phyloP scores from a whole-genome alignment of 2,888 invertebrate genomes.

The Lingula anatina region DNA sequence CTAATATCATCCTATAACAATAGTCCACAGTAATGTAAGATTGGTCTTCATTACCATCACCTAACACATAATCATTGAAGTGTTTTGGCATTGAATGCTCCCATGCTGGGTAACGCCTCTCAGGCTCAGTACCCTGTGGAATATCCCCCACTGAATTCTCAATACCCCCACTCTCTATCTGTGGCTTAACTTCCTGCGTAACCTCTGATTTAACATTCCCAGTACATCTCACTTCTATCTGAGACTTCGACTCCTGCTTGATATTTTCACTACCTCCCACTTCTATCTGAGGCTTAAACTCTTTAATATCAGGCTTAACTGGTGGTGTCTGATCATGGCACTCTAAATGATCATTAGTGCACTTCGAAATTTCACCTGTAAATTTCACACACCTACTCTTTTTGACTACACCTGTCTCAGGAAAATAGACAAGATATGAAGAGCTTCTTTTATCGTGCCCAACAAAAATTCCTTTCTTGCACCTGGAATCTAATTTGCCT shows the following conservation, averaged over 20 bases:
- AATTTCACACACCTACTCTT: not conserved
- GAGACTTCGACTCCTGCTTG: not conserved
- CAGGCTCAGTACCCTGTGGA: too few species aligned
- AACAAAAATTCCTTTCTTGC: constrained; percentile 8
- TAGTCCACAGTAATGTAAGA: constrained; percentile 8
- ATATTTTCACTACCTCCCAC: not conserved
- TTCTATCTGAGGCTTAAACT: not conserved
- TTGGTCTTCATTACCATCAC: constrained; percentile 7
- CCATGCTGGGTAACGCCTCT: not conserved
- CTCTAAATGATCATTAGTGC: constrained; percentile 5
- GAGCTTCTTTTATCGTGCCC: constrained; percentile 6
- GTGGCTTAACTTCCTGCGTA: not conserved
- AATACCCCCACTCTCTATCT: not conserved
- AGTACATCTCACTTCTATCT: not conserved
- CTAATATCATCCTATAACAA: constrained; percentile 10
- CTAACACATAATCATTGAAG: constrained; percentile 10
- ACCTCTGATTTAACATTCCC: not conserved
- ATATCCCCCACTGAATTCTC: not conserved
- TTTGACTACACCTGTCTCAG: constrained; percentile 2
- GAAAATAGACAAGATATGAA: constrained; percentile 9
- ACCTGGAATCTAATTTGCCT: constrained; percentile 11
- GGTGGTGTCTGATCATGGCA: constrained; percentile 7
- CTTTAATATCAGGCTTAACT: not conserved
- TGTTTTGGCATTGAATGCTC: constrained; percentile 4
- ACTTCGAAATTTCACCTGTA: constrained; percentile 3